Base-by-base conservation (phyloP, 2,113 vertebrate species). In the Calyptommatus sinebrachiatus region DNA sequence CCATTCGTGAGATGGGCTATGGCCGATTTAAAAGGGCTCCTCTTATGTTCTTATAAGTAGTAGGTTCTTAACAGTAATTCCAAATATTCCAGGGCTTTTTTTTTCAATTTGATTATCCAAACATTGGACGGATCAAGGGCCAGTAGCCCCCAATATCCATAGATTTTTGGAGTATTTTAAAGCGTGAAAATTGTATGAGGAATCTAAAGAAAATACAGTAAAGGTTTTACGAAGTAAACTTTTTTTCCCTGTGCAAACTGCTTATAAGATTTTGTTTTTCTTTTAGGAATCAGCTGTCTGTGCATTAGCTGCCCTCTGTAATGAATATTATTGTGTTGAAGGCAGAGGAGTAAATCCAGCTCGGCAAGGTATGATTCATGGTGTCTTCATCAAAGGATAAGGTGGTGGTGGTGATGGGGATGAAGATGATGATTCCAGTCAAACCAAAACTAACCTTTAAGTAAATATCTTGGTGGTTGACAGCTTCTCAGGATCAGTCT, bases 251-350 rank as follows among this genome's bases (percentile, higher is more conserved):
- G 16, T 5, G 53, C 53, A 57, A 57, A 16, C 1, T 57, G 53
- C 53, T 57, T 57, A 11, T 21, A 45, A 45, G 63, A 31, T 60
- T 1, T 87, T 60, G 20, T 5, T 87, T 46, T 70, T 28, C 80
- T 89, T 94, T 70, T 82, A 99, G 98, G 96, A 93, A 31, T 88
- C 92, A 0, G 94, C 95, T 0, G 93, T 98, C 1, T 89, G 93
- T 0, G 97, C 98, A 0, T 90, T 99, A 83, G 92, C 96, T 0
- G 95, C 96, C 0, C 90, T 99, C 84, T 97, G 96, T 91, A 90
- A 92, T 62, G 95, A 96, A 76, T 97, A 95, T 88, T 97, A 97
- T 86, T 85, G 89, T 90, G 73, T 29, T 4, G 89, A 91, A 35
- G 78, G 88, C 0, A 95, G 95, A 82, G 91, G 93, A 81, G 94